Percentiles rank a stretch among this genome's conserved stretches.
phyloP scores from a whole-genome alignment of 23 tunicate genomes.

The Trididemnum miniatum region DNA sequence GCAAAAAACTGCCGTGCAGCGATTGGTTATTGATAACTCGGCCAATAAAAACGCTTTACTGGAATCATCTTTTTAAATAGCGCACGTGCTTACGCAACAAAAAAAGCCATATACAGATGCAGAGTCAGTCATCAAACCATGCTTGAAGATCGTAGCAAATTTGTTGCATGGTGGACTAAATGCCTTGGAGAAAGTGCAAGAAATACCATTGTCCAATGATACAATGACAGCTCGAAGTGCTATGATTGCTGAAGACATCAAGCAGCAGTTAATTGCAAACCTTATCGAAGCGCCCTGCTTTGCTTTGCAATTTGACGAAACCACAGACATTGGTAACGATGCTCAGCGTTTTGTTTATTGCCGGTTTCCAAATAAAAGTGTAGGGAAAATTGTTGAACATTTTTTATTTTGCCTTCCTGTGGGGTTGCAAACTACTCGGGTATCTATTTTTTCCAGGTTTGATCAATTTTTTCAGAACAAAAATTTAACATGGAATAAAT shows the following conservation, averaged over 20 bases:
- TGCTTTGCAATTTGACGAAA: slow-evolving; percentile 20
- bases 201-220: not conserved
- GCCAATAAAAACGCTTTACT: not conserved
- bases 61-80: not conserved
- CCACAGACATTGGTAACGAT: slow-evolving; percentile 14
- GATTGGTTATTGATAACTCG: not conserved
- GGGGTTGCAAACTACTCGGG: slow-evolving; percentile 10
- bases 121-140: not conserved
- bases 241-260: not conserved
- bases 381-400: slow-evolving; percentile 15
- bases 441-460: slow-evolving; percentile 18
- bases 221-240: slow-evolving; percentile 11
- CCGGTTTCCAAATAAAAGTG: not conserved
- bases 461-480: slow-evolving; percentile 18
- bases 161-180: not conserved
- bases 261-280: not conserved
- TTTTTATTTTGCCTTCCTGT: slow-evolving; percentile 9
- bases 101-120: not conserved
- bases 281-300: slow-evolving; percentile 18
- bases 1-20: not conserved
- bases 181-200: not conserved
- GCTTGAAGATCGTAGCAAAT: not conserved
- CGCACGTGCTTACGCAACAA: not conserved
- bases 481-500: slow-evolving; percentile 15
- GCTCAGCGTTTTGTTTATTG: slow-evolving; percentile 21